Evolutionary conservation across 2,888 invertebrate genomes (phyloP).

Genomic region (Microctonus hyperodae): DNA sequence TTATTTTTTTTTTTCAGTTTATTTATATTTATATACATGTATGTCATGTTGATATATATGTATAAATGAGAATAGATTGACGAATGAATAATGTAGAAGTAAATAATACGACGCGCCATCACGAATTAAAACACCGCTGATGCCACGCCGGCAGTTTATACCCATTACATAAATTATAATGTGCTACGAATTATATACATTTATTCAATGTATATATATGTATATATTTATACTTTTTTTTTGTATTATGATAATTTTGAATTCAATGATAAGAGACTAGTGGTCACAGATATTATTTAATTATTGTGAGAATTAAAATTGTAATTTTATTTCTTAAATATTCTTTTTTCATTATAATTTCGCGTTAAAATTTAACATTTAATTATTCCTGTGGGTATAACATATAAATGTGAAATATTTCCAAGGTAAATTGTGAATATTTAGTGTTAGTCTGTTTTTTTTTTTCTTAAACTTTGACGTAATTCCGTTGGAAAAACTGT

Average conservation of each 20-base stretch:
- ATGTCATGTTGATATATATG: background rate
- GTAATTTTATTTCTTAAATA: background rate
- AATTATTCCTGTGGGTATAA: too few relatives aligned
- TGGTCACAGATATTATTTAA: background rate
- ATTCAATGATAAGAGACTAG: background rate
- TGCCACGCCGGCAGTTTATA: conserved; percentile 8
- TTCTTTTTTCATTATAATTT: too few relatives aligned
- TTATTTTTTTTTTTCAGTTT: too few relatives aligned
- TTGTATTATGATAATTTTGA: background rate
- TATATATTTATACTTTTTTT: background rate
- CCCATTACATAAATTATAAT: conserved; percentile 7
- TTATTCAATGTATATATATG: background rate
- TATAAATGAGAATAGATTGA: background rate
- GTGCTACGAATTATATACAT: background rate
- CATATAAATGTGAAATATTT: background rate
- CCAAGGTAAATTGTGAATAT: background rate
- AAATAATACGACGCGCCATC: conserved; percentile 2
- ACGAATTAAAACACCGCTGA: background rate
- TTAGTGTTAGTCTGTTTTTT: too few relatives aligned
- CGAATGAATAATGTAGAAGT: background rate
- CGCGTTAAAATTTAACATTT: too few relatives aligned
- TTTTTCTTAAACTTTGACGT: background rate
- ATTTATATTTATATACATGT: too few relatives aligned
- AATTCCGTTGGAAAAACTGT: background rate
- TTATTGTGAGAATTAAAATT: background rate